A percentile compares a stretch with the other conserved stretches of the same genome.
These are phyloP conservation scores for Corythornis vintsioides DNA, from an alignment of 2,113 vertebrate genomes.

Conservation along the genomic window DNA sequence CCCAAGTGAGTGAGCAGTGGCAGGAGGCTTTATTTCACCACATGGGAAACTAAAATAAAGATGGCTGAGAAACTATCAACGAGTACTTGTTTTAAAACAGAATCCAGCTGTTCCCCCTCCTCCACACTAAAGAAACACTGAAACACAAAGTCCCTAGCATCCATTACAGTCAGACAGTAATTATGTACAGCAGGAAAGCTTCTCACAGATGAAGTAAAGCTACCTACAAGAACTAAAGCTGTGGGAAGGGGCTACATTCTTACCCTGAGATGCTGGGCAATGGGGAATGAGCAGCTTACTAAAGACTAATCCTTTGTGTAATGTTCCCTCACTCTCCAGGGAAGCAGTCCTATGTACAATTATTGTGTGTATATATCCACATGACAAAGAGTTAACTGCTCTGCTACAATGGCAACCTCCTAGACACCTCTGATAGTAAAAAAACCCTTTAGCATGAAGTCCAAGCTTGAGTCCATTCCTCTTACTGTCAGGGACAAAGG, in stretches of 20 bases:
- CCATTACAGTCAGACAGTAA: slow-evolving; percentile 17
- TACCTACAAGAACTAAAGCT: slow-evolving; percentile 48
- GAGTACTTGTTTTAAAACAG: slow-evolving; percentile 69
- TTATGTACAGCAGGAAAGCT: slow-evolving; percentile 52
- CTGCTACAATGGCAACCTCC: neutral
- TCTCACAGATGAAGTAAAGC: slow-evolving; percentile 32
- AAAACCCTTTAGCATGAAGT: slow-evolving; percentile 35
- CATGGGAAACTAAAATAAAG: slow-evolving; percentile 66
- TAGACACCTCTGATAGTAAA: neutral
- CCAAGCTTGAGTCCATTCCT: slow-evolving; percentile 49
- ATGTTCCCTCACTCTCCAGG: neutral
- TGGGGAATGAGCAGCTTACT: neutral
- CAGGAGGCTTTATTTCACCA: slow-evolving; percentile 67
- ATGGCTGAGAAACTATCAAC: slow-evolving; percentile 36
- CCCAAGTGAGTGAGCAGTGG: neutral
- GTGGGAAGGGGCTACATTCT: slow-evolving; percentile 49
- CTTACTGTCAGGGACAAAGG: neutral
- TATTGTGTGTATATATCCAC: neutral
- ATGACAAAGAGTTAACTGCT: neutral
- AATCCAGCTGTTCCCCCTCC: slow-evolving; percentile 61
- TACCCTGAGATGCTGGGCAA: slow-evolving; percentile 43
- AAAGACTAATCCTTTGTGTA: slow-evolving; percentile 5
- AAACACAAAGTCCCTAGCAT: slow-evolving; percentile 19
- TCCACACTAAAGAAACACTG: slow-evolving; percentile 17
- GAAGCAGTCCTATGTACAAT: neutral